Evolutionary conservation across 1,140 invertebrate genomes (phyloP).

Genomic region (Papilio dardanus): DNA sequence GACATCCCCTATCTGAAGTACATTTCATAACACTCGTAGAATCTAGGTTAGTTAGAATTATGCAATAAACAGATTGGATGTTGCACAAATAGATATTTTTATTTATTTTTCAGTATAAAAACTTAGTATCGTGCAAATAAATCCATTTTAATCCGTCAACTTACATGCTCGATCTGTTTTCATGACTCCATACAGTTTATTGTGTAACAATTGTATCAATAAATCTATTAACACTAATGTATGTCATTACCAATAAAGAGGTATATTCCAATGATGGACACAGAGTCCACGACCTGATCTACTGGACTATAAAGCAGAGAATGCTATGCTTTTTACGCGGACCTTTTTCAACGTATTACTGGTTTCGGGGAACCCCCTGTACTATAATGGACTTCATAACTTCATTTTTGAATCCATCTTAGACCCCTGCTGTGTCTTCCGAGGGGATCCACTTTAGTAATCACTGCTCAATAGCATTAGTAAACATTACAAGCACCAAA

Average conservation of each 20-base stretch:
- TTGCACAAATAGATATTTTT: neutral
- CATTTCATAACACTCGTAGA: too few species aligned
- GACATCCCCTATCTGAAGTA: neutral
- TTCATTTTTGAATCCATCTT: too few species aligned
- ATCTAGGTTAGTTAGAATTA: too few species aligned
- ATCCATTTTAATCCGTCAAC: conserved; percentile 16
- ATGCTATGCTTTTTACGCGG: too few species aligned
- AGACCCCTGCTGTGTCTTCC: too few species aligned
- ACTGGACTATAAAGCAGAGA: too few species aligned
- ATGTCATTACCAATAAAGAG: conserved; percentile 8
- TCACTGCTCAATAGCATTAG: too few species aligned
- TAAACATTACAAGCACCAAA: too few species aligned
- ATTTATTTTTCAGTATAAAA: neutral
- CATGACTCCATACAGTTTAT: neutral
- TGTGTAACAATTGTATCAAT: neutral
- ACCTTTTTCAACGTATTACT: too few species aligned
- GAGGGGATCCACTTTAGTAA: too few species aligned
- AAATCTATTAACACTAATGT: conserved; percentile 19
- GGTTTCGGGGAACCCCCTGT: too few species aligned
- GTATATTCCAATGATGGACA: neutral
- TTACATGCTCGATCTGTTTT: conserved; percentile 12
- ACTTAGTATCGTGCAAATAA: conserved; percentile 2
- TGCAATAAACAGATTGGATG: neutral
- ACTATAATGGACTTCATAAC: too few species aligned
- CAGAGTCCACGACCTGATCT: neutral